A percentile compares a stretch with the other conserved stretches of the same genome.
Conservation (phyloP, 2,888 invertebrate genomes). For the Cancer borealis region DNA sequence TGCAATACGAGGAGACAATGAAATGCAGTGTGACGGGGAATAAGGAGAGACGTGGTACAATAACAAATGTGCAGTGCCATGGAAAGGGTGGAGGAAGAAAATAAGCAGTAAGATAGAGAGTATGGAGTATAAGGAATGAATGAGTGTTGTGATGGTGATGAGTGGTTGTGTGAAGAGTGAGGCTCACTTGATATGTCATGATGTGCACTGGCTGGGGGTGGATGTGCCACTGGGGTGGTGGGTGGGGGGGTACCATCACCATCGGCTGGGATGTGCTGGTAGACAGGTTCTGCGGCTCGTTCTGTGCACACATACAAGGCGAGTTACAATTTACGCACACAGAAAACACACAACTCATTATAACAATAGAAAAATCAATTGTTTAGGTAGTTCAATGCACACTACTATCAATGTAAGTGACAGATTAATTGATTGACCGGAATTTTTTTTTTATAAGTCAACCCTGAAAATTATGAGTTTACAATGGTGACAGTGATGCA, state of each 20-base stretch:
- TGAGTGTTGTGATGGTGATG: background rate
- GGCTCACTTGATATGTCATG: conserved; percentile 72
- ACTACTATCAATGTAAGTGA: too few relatives aligned
- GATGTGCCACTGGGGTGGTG: conserved; percentile 74
- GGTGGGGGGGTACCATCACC: conserved; percentile 76
- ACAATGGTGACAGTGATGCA: too few relatives aligned
- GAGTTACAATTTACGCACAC: background rate
- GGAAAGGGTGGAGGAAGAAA: background rate
- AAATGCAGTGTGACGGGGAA: too few relatives aligned
- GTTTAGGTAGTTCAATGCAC: background rate
- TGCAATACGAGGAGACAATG: too few relatives aligned
- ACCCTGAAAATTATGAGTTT: too few relatives aligned
- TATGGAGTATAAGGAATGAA: too few relatives aligned
- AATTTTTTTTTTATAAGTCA: too few relatives aligned
- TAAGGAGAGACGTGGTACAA: too few relatives aligned
- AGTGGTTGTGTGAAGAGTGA: background rate
- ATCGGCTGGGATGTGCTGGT: conserved; percentile 75
- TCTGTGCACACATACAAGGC: conserved; percentile 50
- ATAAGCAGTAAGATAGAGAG: background rate
- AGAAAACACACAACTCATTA: background rate
- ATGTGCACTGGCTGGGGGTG: conserved; percentile 74
- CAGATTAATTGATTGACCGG: too few relatives aligned
- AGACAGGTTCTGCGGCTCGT: conserved; percentile 76
- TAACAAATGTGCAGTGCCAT: background rate
- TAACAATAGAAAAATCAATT: background rate